Evolutionary conservation across 2,113 vertebrate species (phyloP).

Genomic region (Myotis brandtii): DNA sequence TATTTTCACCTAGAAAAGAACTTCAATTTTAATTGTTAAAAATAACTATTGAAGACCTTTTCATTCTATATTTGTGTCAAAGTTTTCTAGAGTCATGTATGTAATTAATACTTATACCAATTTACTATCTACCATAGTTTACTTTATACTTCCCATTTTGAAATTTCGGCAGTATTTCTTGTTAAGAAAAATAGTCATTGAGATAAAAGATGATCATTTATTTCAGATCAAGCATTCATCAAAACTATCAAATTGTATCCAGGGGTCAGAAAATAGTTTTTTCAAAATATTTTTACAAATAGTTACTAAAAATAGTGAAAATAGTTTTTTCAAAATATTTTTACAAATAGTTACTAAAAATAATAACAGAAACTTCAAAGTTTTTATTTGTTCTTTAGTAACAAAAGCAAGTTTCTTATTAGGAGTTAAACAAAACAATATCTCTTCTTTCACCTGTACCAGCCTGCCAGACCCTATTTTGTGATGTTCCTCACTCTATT

Average conservation of each 20-base stretch:
- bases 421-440: background rate
- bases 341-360: background rate
- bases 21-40: conserved; percentile 37
- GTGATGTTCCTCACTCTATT: background rate
- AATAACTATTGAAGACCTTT: conserved; percentile 18
- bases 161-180: conserved; percentile 41
- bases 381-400: background rate
- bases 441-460: background rate
- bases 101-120: conserved; percentile 16
- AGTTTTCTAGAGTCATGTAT: background rate
- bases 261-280: background rate
- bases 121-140: background rate
- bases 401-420: background rate
- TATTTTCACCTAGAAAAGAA: background rate
- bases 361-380: background rate
- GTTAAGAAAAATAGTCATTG: background rate
- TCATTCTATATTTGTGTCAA: background rate
- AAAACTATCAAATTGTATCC: background rate
- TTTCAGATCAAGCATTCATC: background rate
- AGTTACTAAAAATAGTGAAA: background rate
- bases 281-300: background rate
- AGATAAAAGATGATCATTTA: conserved; percentile 36
- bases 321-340: background rate
- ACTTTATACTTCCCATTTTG: conserved; percentile 1
- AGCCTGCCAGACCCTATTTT: background rate